Conservation (phyloP, 1,140 invertebrate species). For the Tetramorium parvispinum region DNA sequence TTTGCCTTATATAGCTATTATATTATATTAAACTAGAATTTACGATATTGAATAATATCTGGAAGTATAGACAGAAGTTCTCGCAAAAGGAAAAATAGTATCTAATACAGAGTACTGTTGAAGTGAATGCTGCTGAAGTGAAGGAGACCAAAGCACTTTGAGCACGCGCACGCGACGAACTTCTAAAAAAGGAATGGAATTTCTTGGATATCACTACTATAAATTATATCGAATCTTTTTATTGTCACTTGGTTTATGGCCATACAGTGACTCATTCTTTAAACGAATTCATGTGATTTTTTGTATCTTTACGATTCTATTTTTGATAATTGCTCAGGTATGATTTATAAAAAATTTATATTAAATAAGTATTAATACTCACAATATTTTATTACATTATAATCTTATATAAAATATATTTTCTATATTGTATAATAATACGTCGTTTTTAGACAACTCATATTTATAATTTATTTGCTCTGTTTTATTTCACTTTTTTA, state of each 20-base stretch:
- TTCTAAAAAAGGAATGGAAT: constrained; percentile 34
- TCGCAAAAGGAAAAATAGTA: not conserved
- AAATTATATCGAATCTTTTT: constrained; percentile 33
- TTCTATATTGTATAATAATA: not conserved
- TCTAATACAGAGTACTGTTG: not conserved
- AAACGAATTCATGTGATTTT: not conserved
- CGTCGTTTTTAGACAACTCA: not conserved
- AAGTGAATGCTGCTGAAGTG: not conserved
- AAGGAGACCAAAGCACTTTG: not conserved
- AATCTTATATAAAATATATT: not conserved
- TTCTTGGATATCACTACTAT: constrained; percentile 41
- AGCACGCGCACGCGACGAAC: not conserved
- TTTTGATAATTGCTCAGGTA: constrained; percentile 23
- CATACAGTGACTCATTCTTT: not conserved
- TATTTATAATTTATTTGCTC: not conserved
- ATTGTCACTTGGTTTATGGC: constrained; percentile 33
- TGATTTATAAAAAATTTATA: not conserved
- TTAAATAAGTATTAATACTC: not conserved
- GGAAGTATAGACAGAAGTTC: not conserved
- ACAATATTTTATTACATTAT: not conserved
- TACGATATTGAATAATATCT: constrained; percentile 6
- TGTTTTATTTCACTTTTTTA: too few species aligned
- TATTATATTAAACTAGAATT: constrained; percentile 5
- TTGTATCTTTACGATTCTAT: not conserved
- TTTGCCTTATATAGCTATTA: not conserved